Evolutionary conservation across 2,113 vertebrate species (phyloP).

Genomic region (Otus sunia): DNA sequence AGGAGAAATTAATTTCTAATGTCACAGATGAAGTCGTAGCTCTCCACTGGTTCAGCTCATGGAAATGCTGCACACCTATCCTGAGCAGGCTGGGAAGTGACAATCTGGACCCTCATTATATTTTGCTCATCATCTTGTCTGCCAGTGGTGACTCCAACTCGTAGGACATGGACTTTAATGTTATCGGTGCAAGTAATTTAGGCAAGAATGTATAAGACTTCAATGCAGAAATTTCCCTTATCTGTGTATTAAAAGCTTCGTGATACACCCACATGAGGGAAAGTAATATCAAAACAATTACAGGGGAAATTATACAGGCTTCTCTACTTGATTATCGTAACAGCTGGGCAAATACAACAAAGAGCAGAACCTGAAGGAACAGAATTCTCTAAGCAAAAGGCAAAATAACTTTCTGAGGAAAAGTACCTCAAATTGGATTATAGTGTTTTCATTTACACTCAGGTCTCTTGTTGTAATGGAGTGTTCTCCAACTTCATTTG

Average conservation of each 20-base stretch:
- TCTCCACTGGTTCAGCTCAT: neutral
- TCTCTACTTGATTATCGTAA: neutral
- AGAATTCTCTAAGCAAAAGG: neutral
- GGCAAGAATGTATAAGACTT: neutral
- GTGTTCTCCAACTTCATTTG: constrained; percentile 94
- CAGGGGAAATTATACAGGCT: neutral
- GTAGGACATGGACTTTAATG: neutral
- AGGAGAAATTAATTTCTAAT: neutral
- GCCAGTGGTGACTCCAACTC: neutral
- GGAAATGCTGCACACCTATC: neutral
- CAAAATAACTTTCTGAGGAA: neutral
- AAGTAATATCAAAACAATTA: neutral
- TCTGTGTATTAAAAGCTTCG: neutral
- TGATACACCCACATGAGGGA: neutral
- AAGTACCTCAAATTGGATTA: constrained; percentile 96
- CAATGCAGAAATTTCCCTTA: neutral
- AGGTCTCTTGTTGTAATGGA: constrained; percentile 95
- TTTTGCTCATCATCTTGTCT: neutral
- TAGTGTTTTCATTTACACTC: constrained; percentile 93
- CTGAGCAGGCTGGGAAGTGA: neutral
- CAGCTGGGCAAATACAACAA: neutral
- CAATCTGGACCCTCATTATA: neutral
- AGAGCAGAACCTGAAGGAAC: neutral
- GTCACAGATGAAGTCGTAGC: neutral
- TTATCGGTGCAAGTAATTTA: neutral